A percentile compares a stretch with the other conserved stretches of the same genome.
phyloP scores from a whole-genome alignment of 2,113 vertebrate species.

The Chloroceryle aenea region DNA sequence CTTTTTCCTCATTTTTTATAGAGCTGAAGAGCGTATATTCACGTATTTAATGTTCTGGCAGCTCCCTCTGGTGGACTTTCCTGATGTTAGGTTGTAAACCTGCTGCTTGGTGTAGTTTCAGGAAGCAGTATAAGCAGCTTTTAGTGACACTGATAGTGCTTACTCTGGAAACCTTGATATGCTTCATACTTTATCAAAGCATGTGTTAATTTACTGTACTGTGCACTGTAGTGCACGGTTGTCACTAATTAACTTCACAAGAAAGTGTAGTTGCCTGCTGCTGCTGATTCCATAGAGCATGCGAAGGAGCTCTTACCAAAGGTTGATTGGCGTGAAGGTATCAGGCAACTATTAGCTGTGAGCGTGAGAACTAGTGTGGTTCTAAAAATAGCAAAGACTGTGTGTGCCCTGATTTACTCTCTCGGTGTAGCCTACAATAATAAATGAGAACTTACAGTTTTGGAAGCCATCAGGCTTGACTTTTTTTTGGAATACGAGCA shows the following conservation, averaged over 20 bases:
- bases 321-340: background rate
- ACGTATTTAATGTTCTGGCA: background rate
- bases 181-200: background rate
- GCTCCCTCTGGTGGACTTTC: conserved; percentile 42
- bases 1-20: accelerated
- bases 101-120: accelerated
- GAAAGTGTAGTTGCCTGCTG: background rate
- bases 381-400: background rate
- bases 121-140: accelerated
- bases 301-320: background rate
- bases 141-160: background rate
- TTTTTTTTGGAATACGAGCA: background rate
- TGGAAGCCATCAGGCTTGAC: background rate
- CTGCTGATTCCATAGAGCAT: background rate
- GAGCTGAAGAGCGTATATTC: accelerated
- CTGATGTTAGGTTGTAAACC: background rate
- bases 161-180: background rate
- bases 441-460: background rate
- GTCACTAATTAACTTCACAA: background rate
- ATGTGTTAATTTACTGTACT: background rate
- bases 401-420: background rate
- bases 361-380: background rate
- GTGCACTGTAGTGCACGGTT: background rate
- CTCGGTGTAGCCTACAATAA: background rate
- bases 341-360: background rate